Percentiles rank a stretch among this genome's conserved stretches.
phyloP scores from a whole-genome alignment of 2,888 invertebrate genomes.

The Callimorpha dominula region DNA sequence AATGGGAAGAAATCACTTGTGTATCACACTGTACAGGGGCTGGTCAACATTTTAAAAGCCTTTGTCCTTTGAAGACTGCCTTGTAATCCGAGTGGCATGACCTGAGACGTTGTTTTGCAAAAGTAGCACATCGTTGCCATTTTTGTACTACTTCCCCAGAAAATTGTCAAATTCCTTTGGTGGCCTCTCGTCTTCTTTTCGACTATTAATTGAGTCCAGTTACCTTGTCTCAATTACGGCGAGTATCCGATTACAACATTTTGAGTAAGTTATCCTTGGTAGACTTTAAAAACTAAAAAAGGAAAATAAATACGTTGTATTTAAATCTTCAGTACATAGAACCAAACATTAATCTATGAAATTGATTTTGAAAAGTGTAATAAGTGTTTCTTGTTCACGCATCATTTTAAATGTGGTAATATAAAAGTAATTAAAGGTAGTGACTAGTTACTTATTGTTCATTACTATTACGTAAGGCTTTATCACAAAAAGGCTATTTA shows the following conservation, averaged over 20 bases:
- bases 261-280: no score
- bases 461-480: constrained; percentile 24
- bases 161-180: not conserved
- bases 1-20: no score
- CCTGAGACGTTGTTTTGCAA: not conserved
- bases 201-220: not conserved
- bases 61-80: not conserved
- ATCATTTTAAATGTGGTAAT: constrained; percentile 32
- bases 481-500: not conserved
- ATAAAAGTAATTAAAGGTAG: constrained; percentile 32
- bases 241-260: not conserved
- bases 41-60: not conserved
- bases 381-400: constrained; percentile 25
- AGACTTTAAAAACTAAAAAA: not conserved
- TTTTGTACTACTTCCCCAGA: not conserved
- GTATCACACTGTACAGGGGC: no score
- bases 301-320: not conserved
- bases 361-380: not conserved
- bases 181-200: not conserved
- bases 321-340: not conserved
- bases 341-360: not conserved
- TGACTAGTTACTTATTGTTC: constrained; percentile 38
- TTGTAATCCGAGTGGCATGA: not conserved
- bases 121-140: not conserved
- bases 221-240: not conserved